Evolutionary conservation across 2,113 vertebrate genomes (phyloP), one percentile per base, ranked within the genome.

Genomic region (Lagopus muta): DNA sequence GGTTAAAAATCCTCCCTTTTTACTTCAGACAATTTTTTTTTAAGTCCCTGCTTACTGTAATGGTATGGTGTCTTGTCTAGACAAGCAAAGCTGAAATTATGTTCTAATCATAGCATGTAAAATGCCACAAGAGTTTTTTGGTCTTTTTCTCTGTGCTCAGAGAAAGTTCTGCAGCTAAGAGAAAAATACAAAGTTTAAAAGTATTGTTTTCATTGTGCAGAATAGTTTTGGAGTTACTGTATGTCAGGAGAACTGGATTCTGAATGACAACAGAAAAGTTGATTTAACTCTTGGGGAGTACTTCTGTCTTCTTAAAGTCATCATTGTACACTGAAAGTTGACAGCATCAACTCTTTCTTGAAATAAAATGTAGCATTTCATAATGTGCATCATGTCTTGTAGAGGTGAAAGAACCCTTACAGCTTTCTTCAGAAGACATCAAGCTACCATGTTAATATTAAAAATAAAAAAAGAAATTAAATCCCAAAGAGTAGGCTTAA

Each of bases 91-190:
- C 81, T 86, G 72, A 76, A 92, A 90, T 89, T 73, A 57, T 50
- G 32, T 50, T 88, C 80, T 86, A 93, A 94, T 93, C 64, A 64
- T 81, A 89, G 54, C n/a, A 22, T 45, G 11, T 32, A 67, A 91
- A 95, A 86, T 77, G 42, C 64, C 34, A 83, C 54, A 21, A 6
- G 74, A 58, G 4, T 6, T 69, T 91, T 75, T 82, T 72, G 3
- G 10, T 42, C 14, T 66, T 77, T 82, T 77, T 55, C 66, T 43
- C 21, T 75, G 4, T 65, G n/a, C 60, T 79, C 62, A 87, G 65
- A 92, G 43, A 81, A 81, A 17, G 28, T 13, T 79, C n/a, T 86
- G 40, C 57, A 89, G 28, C 52, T 73, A 69, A 55, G 21, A 87
- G 48, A 55, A 82, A 21, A 30, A 52, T 42, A 30, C 15, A 45